Evolutionary conservation across 2,888 invertebrate species (phyloP).

Genomic region (Notodonta dromedarius): DNA sequence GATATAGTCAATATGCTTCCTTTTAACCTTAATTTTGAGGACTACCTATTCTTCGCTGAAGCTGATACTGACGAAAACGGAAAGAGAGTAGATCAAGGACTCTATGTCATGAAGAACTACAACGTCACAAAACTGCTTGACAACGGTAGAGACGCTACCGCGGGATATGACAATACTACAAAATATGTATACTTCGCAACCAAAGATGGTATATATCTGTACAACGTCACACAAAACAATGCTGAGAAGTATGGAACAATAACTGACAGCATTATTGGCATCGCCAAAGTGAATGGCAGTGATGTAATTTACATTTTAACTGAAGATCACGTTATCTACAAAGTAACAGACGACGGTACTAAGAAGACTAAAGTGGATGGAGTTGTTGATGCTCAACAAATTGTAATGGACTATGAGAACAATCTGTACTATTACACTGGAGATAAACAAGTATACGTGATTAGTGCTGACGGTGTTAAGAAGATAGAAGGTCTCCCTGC

Average conservation of each 20-base stretch:
- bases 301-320: constrained; percentile 61
- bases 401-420: constrained; percentile 57
- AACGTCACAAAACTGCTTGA: constrained; percentile 48
- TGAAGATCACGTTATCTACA: constrained; percentile 55
- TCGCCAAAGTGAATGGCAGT: constrained; percentile 52
- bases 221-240: constrained; percentile 38
- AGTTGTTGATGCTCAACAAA: constrained; percentile 54
- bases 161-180: constrained; percentile 45
- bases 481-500: constrained; percentile 58
- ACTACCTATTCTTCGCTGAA: constrained; percentile 46
- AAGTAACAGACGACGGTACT: constrained; percentile 59
- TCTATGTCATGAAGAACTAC: constrained; percentile 42
- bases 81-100: constrained; percentile 43
- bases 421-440: constrained; percentile 60
- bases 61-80: constrained; percentile 43
- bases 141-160: constrained; percentile 49
- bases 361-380: constrained; percentile 53
- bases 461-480: constrained; percentile 43
- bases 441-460: constrained; percentile 53
- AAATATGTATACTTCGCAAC: constrained; percentile 55
- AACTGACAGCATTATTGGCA: constrained; percentile 52
- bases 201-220: constrained; percentile 56
- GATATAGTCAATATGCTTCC: constrained; percentile 52
- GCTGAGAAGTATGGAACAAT: constrained; percentile 59
- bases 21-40: constrained; percentile 49